Base-by-base conservation (phyloP, 92 coral and sea anemone species). In the Meandrina meandrites region DNA sequence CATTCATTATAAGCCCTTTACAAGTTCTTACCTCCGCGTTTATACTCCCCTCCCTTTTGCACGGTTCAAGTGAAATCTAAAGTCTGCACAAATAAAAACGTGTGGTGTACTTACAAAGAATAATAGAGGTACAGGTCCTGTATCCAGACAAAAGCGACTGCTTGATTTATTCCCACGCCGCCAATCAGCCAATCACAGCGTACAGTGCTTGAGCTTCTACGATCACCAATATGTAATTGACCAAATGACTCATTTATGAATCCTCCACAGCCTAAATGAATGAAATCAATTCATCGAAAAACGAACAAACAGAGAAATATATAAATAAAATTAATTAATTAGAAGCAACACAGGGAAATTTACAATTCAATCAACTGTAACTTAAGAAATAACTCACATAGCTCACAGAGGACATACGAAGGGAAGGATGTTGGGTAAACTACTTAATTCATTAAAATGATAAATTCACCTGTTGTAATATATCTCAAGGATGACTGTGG, bases 241-340 rank as follows among this genome's bases (percentile, higher is more conserved):
- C 84, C 84, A 80, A 60, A 80, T 11, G 84, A 80, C 17, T 47
- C 19, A 27, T 80, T 80, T 34, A 34, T 12, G 24, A 62, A 24
- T 22, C 84, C 84, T 22, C 84, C 74, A 36, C 84, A 80, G 34
- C 74, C 84, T 80, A 8, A 28, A 17, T 9, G 78, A 28, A 7
- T 40, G 10, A 22, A 21, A 73, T 19, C 64, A 57, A 57, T 17
- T 8, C 19, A 8, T 19, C 22, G 7, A 19, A 17, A 18, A 57
- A 19, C 22, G 4, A 57, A 57, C 64, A 57, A 57, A 8, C n/a
- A 57, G 62, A 22, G 6, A 19, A 4, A 1, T 57, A 57, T 2
- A 19, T 40, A 22, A 57, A 57, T 21, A 57, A 57, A 57, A 57
- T 16, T 51, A 21, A 56, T 14, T 56, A 56, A 17, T 18, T 18